Evolutionary conservation across 2,113 vertebrate species (phyloP).

Genomic region (Ptychochromis oligacanthus): DNA sequence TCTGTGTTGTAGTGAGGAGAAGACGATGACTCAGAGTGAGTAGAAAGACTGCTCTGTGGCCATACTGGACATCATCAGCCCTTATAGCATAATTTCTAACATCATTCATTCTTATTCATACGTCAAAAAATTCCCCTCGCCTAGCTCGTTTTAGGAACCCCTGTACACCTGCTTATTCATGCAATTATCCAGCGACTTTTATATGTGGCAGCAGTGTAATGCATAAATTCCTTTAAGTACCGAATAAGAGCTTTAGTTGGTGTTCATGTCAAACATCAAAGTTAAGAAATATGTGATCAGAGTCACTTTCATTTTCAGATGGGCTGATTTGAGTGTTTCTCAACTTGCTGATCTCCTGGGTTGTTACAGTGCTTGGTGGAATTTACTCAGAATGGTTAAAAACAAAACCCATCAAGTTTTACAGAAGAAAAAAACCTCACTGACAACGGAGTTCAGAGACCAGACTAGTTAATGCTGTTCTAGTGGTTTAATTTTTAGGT

Average conservation of each 20-base stretch:
- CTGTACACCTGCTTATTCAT: neutral
- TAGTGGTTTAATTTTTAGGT: neutral
- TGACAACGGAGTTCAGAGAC: neutral
- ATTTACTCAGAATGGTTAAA: neutral
- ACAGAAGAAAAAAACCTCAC: neutral
- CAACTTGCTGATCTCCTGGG: neutral
- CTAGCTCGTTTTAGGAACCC: neutral
- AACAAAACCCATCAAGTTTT: neutral
- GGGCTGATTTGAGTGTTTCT: neutral
- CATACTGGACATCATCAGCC: neutral
- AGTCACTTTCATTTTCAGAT: neutral
- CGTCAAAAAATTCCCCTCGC: neutral
- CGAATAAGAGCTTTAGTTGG: neutral
- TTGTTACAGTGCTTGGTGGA: neutral
- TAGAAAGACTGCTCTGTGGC: neutral
- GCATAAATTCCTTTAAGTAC: accelerated
- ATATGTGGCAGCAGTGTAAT: neutral
- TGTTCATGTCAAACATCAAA: neutral
- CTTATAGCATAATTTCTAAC: neutral
- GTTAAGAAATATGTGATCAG: neutral
- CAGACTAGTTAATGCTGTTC: accelerated
- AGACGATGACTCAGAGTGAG: neutral
- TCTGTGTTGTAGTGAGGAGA: neutral
- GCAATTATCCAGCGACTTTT: neutral
- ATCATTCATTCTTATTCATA: no score